phyloP scores from a whole-genome alignment of 2,888 invertebrate species.

The Augochlorella aurata region DNA sequence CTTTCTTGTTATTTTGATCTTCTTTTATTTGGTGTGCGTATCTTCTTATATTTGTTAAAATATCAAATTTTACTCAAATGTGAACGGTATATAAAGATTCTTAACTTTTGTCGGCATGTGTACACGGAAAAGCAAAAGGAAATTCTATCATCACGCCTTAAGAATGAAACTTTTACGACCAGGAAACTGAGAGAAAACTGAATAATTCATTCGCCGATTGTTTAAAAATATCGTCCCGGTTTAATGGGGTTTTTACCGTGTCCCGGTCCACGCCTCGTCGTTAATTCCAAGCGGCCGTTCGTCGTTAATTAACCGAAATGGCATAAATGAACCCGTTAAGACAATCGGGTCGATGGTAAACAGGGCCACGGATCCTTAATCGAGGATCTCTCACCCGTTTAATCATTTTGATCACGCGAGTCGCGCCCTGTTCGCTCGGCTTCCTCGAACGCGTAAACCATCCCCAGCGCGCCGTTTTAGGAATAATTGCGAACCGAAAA shows the following conservation, averaged over 20 bases:
- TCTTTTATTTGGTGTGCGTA: too few species aligned
- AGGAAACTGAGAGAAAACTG: background rate
- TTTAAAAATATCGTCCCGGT: background rate
- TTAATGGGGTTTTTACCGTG: background rate
- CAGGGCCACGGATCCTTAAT: background rate
- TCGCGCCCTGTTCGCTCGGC: background rate
- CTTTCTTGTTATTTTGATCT: too few species aligned
- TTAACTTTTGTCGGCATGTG: too few species aligned
- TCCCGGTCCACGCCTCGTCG: background rate
- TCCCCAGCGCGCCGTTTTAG: background rate
- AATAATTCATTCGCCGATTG: background rate
- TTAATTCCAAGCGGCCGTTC: background rate
- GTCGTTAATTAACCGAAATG: background rate
- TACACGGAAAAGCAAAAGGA: too few species aligned
- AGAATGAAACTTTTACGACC: too few species aligned
- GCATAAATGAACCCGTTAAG: slow-evolving; percentile 10
- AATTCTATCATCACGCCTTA: too few species aligned
- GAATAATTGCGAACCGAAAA: slow-evolving; percentile 20
- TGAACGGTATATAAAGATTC: too few species aligned
- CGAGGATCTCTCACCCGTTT: slow-evolving; percentile 10
- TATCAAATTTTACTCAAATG: too few species aligned
- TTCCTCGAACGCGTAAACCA: background rate
- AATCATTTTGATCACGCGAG: slow-evolving; percentile 25
- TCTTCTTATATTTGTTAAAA: too few species aligned
- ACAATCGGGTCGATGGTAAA: background rate